Percentiles rank a stretch among this genome's conserved stretches.
phyloP scores from a whole-genome alignment of 92 coral and sea anemone genomes.

The Isaurus tuberculatus region DNA sequence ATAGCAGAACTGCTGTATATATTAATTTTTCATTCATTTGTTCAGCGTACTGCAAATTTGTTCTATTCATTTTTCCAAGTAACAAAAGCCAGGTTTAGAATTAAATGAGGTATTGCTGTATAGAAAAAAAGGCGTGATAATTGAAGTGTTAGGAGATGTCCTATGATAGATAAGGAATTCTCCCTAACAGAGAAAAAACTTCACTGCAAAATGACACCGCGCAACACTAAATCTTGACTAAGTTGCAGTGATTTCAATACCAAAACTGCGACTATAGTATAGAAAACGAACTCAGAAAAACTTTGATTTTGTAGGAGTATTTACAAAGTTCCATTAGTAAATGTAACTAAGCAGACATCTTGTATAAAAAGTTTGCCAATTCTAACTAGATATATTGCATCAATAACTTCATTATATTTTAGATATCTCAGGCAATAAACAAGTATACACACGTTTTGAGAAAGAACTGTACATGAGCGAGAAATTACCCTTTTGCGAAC shows the following conservation, averaged over 20 bases:
- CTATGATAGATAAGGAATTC: slow-evolving; percentile 21
- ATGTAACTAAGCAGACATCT: slow-evolving; percentile 11
- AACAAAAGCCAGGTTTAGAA: background rate
- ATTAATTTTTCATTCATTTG: slow-evolving; percentile 60
- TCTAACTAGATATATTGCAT: background rate
- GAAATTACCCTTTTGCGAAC: background rate
- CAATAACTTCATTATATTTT: background rate
- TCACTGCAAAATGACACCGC: background rate
- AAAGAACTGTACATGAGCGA: slow-evolving; percentile 30
- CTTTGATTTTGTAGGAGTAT: slow-evolving; percentile 2
- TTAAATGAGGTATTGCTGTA: background rate
- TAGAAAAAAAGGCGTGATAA: background rate
- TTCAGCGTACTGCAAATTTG: slow-evolving; percentile 48
- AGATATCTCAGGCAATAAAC: background rate
- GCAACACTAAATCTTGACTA: background rate
- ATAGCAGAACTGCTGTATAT: slow-evolving; percentile 78
- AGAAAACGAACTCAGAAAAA: background rate
- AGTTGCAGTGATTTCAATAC: background rate
- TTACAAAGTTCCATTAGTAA: slow-evolving; percentile 25
- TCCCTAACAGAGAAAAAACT: slow-evolving; percentile 10
- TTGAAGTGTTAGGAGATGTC: background rate
- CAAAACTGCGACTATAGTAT: slow-evolving; percentile 13
- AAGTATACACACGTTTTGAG: slow-evolving; percentile 4
- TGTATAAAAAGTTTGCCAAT: slow-evolving; percentile 14
- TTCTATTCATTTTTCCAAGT: slow-evolving; percentile 50